These are phyloP conservation scores for Drosophila tsacasi DNA, from an alignment of 1,140 invertebrate species.

Conservation along the genomic window DNA sequence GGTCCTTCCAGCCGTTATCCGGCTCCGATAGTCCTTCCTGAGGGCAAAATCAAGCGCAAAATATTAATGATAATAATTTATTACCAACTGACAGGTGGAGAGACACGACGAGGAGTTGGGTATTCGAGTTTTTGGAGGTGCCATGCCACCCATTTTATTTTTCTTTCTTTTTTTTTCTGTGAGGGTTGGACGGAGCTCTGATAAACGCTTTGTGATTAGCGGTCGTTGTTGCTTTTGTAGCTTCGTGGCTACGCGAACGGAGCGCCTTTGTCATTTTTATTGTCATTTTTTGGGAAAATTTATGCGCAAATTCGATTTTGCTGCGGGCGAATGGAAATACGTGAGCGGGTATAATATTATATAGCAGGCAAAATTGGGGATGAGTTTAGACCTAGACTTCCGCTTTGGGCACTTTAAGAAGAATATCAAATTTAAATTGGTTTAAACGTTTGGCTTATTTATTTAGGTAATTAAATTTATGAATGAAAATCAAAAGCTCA, in stretches of 20 bases:
- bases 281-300: constrained; percentile 66
- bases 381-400: constrained; percentile 8
- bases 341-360: constrained; percentile 49
- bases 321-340: constrained; percentile 29
- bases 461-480: constrained; percentile 15
- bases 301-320: constrained; percentile 68
- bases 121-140: constrained; percentile 21
- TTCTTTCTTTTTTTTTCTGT: not conserved
- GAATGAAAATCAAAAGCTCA: not conserved
- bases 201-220: constrained; percentile 76
- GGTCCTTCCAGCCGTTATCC: constrained; percentile 25
- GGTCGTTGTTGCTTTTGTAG: constrained; percentile 42
- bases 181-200: constrained; percentile 19
- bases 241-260: constrained; percentile 33
- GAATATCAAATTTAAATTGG: constrained; percentile 7
- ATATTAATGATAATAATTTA: constrained; percentile 80
- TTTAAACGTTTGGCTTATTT: not conserved
- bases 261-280: constrained; percentile 63
- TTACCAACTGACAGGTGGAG: constrained; percentile 70
- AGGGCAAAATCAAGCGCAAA: constrained; percentile 71
- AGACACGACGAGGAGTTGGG: constrained; percentile 1
- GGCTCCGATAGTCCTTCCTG: constrained; percentile 28
- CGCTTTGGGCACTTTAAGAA: constrained; percentile 16
- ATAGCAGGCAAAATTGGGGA: not conserved
- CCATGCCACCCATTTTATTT: constrained; percentile 5